Percentiles rank a stretch among this genome's conserved stretches.
Conservation (phyloP, 1,140 invertebrate species). For the Drosophila teissieri region DNA sequence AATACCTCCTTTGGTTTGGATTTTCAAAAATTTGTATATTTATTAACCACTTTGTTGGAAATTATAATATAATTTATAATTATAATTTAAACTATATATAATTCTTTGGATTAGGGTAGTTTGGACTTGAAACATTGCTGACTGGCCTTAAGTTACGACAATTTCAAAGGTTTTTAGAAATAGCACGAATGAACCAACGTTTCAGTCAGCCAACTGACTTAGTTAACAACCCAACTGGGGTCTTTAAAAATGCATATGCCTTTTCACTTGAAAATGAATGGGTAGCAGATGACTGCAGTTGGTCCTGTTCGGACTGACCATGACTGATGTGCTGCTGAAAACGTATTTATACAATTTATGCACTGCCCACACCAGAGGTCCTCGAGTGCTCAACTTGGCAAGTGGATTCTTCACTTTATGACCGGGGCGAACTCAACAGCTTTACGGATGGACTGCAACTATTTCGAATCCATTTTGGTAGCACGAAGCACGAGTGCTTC, state of each 20-base stretch:
- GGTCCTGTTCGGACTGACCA: slow-evolving; percentile 19
- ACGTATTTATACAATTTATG: slow-evolving; percentile 69
- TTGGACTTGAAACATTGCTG: too few relatives aligned
- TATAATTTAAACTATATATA: too few relatives aligned
- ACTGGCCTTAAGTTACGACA: too few relatives aligned
- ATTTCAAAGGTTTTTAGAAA: too few relatives aligned
- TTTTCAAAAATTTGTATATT: too few relatives aligned
- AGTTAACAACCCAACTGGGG: too few relatives aligned
- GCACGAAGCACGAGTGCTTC: slow-evolving; percentile 6
- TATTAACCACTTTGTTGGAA: too few relatives aligned
- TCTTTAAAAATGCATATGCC: neutral
- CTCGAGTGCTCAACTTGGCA: slow-evolving; percentile 26
- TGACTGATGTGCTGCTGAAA: slow-evolving; percentile 65
- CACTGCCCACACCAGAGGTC: slow-evolving; percentile 61
- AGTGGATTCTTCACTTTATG: slow-evolving; percentile 58
- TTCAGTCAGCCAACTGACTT: too few relatives aligned
- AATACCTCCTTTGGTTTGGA: neutral
- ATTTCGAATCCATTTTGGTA: slow-evolving; percentile 41
- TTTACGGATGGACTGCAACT: slow-evolving; percentile 38
- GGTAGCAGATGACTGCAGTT: slow-evolving; percentile 18
- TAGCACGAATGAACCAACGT: too few relatives aligned
- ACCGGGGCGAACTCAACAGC: slow-evolving; percentile 24
- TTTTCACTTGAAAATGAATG: neutral
- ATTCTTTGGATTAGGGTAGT: too few relatives aligned
- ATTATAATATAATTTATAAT: too few relatives aligned